A percentile compares a stretch with the other conserved stretches of the same genome.
Evolutionary conservation across 2,888 invertebrate species (phyloP).

Genomic region (Ormyrus nitidulus): DNA sequence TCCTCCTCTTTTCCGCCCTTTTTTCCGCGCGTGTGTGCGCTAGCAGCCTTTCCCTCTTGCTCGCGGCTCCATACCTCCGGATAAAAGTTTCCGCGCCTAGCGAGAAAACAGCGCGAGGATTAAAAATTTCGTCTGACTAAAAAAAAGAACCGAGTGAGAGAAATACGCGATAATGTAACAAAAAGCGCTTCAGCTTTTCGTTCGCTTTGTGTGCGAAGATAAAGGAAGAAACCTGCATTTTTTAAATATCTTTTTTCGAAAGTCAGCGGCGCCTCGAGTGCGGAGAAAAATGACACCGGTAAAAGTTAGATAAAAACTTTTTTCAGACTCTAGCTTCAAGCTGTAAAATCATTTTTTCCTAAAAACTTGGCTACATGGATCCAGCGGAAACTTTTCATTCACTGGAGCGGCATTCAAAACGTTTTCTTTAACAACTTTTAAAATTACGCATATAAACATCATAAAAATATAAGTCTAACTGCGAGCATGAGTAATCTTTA

Average conservation of each 20-base stretch:
- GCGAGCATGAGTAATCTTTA: too few relatives aligned
- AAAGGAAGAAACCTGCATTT: not conserved
- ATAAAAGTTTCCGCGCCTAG: slow-evolving; percentile 39
- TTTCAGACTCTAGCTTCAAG: not conserved
- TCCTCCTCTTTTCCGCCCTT: slow-evolving; percentile 1
- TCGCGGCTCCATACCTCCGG: not conserved
- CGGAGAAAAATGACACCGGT: not conserved
- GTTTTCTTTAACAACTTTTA: too few relatives aligned
- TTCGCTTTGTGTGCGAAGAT: not conserved
- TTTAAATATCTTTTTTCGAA: slow-evolving; percentile 19
- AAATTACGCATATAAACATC: too few relatives aligned
- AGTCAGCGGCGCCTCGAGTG: not conserved
- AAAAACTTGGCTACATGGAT: not conserved
- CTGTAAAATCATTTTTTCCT: slow-evolving; percentile 14
- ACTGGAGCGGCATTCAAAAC: too few relatives aligned
- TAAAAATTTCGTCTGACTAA: slow-evolving; percentile 34
- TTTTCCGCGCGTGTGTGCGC: slow-evolving; percentile 16
- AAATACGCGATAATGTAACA: slow-evolving; percentile 36
- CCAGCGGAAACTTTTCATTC: too few relatives aligned
- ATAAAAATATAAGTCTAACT: too few relatives aligned
- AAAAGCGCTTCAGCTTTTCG: slow-evolving; percentile 16
- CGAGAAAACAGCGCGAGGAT: slow-evolving; percentile 32
- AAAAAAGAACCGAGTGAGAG: slow-evolving; percentile 1
- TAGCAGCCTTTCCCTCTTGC: slow-evolving; percentile 2
- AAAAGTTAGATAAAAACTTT: slow-evolving; percentile 35